phyloP scores from a whole-genome alignment of 1,140 invertebrate genomes.

The Drosophila arawakana region DNA sequence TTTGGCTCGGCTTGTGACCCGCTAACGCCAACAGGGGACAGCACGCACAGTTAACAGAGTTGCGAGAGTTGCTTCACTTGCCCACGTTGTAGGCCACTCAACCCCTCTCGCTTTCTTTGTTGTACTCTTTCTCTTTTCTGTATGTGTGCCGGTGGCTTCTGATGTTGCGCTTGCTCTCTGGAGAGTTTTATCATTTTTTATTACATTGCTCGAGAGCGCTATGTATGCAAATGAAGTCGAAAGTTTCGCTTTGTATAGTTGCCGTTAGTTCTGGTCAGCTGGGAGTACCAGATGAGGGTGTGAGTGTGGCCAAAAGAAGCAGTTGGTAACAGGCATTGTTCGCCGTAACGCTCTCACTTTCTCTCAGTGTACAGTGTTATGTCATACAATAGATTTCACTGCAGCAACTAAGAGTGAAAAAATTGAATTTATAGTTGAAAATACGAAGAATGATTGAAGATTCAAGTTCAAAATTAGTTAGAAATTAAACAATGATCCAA shows the following conservation, averaged over 20 bases:
- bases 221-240: constrained; percentile 83
- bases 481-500: too few relatives aligned
- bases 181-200: constrained; percentile 83
- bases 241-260: constrained; percentile 81
- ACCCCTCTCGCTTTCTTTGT: not conserved
- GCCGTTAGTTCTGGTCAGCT: constrained; percentile 41
- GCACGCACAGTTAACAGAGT: constrained; percentile 62
- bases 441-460: too few relatives aligned
- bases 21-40: constrained; percentile 57
- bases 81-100: not conserved
- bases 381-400: too few relatives aligned
- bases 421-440: too few relatives aligned
- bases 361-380: not conserved
- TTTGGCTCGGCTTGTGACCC: constrained; percentile 50
- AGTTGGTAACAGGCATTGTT: constrained; percentile 17
- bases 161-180: constrained; percentile 43
- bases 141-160: constrained; percentile 7
- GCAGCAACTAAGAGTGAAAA: too few relatives aligned
- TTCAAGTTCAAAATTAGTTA: too few relatives aligned
- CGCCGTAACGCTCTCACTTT: not conserved
- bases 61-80: constrained; percentile 18
- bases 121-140: constrained; percentile 11
- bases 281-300: constrained; percentile 33
- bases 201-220: constrained; percentile 81
- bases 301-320: not conserved